phyloP scores from a whole-genome alignment of 2,888 invertebrate species.

The Volucella inanis region DNA sequence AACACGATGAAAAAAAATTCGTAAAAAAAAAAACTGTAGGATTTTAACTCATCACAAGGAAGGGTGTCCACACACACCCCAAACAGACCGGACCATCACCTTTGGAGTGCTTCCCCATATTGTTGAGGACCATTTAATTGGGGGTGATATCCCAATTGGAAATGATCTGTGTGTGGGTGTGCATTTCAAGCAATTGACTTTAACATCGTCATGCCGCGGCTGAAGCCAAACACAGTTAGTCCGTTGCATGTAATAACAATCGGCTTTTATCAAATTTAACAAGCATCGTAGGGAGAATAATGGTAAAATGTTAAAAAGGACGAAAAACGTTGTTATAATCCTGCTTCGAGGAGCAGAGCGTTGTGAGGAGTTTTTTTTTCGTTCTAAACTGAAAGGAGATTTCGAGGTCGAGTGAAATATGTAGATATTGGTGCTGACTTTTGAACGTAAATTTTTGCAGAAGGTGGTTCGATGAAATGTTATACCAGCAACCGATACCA shows the following conservation, averaged over 20 bases:
- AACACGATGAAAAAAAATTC: slow-evolving; percentile 33
- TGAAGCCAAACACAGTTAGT: slow-evolving; percentile 59
- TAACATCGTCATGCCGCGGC: slow-evolving; percentile 51
- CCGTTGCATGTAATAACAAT: slow-evolving; percentile 76
- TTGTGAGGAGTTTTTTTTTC: slow-evolving; percentile 5
- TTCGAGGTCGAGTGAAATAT: slow-evolving; percentile 22
- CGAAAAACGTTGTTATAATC: slow-evolving; percentile 32
- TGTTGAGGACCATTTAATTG: slow-evolving; percentile 61
- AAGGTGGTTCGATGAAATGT: background rate
- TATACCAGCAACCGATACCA: background rate
- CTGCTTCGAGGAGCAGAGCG: background rate
- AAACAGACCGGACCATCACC: slow-evolving; percentile 41
- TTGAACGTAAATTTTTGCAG: slow-evolving; percentile 9
- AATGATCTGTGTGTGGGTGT: slow-evolving; percentile 35
- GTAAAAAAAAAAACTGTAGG: slow-evolving; percentile 9
- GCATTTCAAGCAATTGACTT: slow-evolving; percentile 61
- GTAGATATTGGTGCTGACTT: slow-evolving; percentile 14
- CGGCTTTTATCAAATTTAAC: slow-evolving; percentile 77
- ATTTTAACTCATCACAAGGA: slow-evolving; percentile 33
- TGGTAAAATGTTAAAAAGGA: slow-evolving; percentile 64
- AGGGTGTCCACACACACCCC: slow-evolving; percentile 29
- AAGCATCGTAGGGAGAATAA: slow-evolving; percentile 69
- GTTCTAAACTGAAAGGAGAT: slow-evolving; percentile 20
- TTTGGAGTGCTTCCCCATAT: slow-evolving; percentile 36
- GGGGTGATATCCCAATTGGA: slow-evolving; percentile 46